These are phyloP conservation scores for Hozukius guyotensis DNA, from an alignment of 2,797 vertebrate genomes.

Conservation along the genomic window DNA sequence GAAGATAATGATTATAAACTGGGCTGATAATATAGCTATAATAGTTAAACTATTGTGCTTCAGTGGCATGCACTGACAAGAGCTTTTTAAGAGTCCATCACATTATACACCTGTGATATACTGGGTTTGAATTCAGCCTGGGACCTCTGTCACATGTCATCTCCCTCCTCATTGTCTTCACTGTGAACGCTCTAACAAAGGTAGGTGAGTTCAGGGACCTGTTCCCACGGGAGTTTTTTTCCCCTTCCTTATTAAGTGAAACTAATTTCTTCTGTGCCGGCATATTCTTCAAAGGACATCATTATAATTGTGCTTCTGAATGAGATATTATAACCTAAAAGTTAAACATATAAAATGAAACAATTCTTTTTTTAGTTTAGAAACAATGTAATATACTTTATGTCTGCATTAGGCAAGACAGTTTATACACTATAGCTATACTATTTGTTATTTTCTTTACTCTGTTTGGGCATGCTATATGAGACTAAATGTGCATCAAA, in stretches of 20 bases:
- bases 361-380: neutral
- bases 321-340: neutral
- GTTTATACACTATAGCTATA: neutral
- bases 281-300: neutral
- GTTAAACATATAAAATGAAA: neutral
- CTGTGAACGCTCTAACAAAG: neutral
- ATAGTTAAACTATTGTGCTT: neutral
- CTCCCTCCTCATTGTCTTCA: constrained; percentile 3
- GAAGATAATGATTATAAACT: constrained; percentile 15
- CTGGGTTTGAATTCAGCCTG: neutral
- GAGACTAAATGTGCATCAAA: neutral
- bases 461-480: neutral
- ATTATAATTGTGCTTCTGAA: neutral
- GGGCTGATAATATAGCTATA: neutral
- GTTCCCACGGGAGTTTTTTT: neutral
- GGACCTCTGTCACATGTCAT: neutral
- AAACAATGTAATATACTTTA: neutral
- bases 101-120: neutral
- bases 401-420: neutral
- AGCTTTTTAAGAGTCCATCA: neutral
- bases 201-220: neutral
- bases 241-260: neutral
- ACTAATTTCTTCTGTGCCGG: neutral
- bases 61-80: neutral
- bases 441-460: neutral